These are phyloP conservation scores for Drosophila conformis DNA, from an alignment of 2,888 invertebrate species.

Conservation along the genomic window DNA sequence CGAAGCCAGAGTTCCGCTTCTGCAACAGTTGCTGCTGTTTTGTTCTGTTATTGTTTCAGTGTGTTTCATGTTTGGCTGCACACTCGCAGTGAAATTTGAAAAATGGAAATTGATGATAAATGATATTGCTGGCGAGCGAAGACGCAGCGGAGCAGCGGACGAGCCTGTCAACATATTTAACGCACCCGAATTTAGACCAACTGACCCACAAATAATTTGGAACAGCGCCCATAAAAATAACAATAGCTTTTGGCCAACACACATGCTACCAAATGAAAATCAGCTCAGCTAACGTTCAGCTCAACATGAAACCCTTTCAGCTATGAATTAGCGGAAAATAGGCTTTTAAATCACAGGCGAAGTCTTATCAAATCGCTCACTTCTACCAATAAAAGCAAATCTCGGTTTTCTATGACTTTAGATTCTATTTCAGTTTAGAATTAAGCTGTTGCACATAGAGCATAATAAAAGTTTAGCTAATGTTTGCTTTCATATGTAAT, in stretches of 20 bases:
- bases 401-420: neutral
- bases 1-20: conserved; percentile 43
- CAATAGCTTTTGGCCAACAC: conserved; percentile 18
- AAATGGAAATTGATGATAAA: conserved; percentile 83
- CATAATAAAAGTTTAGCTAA: neutral
- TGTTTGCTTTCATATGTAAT: neutral
- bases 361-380: neutral
- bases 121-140: conserved; percentile 70
- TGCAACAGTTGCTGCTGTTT: conserved; percentile 44
- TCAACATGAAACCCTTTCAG: conserved; percentile 30
- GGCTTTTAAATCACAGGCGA: neutral
- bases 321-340: neutral
- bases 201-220: conserved; percentile 45
- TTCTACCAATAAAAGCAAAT: neutral
- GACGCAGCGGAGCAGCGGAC: conserved; percentile 40
- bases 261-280: conserved; percentile 33
- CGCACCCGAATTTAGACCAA: conserved; percentile 65
- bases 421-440: neutral
- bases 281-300: conserved; percentile 26
- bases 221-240: conserved; percentile 26
- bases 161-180: conserved; percentile 74
- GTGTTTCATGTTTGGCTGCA: conserved; percentile 30
- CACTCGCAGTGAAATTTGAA: conserved; percentile 74
- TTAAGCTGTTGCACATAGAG: neutral
- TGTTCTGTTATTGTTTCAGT: conserved; percentile 8